Percentiles rank a stretch among this genome's conserved stretches.
These are phyloP conservation scores for Scrobipalpa atriplicella DNA, from an alignment of 2,888 invertebrate species.

Conservation along the genomic window DNA sequence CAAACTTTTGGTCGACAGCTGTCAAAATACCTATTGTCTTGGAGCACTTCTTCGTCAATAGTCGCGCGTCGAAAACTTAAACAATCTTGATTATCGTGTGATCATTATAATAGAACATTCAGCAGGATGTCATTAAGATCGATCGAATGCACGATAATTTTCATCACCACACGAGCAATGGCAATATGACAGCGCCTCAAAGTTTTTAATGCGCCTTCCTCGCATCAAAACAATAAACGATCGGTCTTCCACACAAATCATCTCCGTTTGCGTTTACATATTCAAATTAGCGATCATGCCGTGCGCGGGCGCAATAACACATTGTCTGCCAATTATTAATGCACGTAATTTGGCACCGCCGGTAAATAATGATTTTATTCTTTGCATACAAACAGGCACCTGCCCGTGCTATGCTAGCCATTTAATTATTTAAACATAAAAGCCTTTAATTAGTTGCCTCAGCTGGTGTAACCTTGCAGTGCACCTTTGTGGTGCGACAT, in stretches of 20 bases:
- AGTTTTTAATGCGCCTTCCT: not conserved
- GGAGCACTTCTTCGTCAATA: too few relatives aligned
- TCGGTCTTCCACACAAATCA: not conserved
- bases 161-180: too few relatives aligned
- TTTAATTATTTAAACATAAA: constrained; percentile 81
- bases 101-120: too few relatives aligned
- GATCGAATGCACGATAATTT: too few relatives aligned
- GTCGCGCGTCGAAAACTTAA: too few relatives aligned
- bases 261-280: constrained; percentile 12
- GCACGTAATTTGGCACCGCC: constrained; percentile 69
- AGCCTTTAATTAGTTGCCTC: constrained; percentile 76
- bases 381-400: constrained; percentile 67
- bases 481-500: constrained; percentile 76
- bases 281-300: constrained; percentile 36
- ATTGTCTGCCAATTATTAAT: constrained; percentile 56
- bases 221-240: not conserved
- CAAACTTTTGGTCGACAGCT: too few relatives aligned
- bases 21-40: too few relatives aligned
- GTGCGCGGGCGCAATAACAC: constrained; percentile 48
- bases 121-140: too few relatives aligned
- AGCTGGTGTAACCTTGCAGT: constrained; percentile 75
- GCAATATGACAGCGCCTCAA: too few relatives aligned
- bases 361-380: constrained; percentile 78
- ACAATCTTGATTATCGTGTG: too few relatives aligned
- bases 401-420: constrained; percentile 55